phyloP scores from a whole-genome alignment of 2,797 vertebrate genomes.

The Setipinna tenuifilis region DNA sequence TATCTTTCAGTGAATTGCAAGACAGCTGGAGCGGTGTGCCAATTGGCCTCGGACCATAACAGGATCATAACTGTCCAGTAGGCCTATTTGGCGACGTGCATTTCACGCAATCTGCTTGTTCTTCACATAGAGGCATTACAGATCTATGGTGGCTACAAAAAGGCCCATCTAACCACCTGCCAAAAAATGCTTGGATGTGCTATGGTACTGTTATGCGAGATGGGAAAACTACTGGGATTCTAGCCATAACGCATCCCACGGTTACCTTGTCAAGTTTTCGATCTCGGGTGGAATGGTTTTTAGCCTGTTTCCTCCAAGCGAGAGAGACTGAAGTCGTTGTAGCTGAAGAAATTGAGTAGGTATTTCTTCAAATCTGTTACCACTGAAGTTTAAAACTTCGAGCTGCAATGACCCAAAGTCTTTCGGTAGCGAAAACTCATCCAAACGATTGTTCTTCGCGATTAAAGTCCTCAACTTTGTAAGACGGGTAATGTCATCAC shows the following conservation, averaged over 20 bases:
- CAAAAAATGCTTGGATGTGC: too few relatives aligned
- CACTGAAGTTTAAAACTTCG: constrained; percentile 92
- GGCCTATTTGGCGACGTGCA: too few relatives aligned
- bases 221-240: not conserved
- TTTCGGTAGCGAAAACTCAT: constrained; percentile 89
- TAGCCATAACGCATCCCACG: too few relatives aligned
- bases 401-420: constrained; percentile 83
- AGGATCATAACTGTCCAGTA: too few relatives aligned
- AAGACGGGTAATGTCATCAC: constrained; percentile 80
- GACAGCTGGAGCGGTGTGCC: too few relatives aligned
- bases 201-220: not conserved
- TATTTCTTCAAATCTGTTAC: constrained; percentile 90
- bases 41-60: too few relatives aligned
- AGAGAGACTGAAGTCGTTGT: constrained; percentile 86
- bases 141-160: too few relatives aligned
- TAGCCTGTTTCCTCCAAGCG: constrained; percentile 92
- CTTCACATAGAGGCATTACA: too few relatives aligned
- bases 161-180: too few relatives aligned
- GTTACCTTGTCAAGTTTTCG: constrained; percentile 86
- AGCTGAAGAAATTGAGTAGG: constrained; percentile 84
- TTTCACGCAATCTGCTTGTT: too few relatives aligned
- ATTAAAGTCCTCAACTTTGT: constrained; percentile 82
- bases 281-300: constrained; percentile 90
- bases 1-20: too few relatives aligned
- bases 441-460: constrained; percentile 94